A percentile compares a stretch with the other conserved stretches of the same genome.
Conservation (phyloP, 2,888 invertebrate species). For the Thecocarcelia acutangulata region DNA sequence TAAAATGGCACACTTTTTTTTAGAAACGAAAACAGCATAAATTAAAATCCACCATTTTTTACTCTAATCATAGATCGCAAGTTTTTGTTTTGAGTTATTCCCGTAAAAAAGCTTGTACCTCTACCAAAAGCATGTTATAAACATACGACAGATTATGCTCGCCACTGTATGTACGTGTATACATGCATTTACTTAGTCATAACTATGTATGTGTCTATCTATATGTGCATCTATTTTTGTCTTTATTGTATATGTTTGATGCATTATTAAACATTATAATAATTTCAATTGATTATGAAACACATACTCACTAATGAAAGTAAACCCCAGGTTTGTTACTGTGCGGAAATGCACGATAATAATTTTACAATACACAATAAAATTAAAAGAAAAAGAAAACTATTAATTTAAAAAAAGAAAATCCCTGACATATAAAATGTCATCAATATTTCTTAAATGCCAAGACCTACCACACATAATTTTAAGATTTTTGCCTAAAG, state of each 20-base stretch:
- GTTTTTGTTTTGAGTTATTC: no score
- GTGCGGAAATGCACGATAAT: constrained; percentile 56
- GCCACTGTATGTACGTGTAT: no score
- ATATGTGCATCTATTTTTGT: neutral
- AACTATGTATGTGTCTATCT: neutral
- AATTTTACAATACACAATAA: constrained; percentile 45
- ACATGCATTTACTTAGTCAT: no score
- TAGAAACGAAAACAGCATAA: no score
- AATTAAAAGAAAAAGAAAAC: no score
- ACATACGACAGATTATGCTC: no score
- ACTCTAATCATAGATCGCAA: no score
- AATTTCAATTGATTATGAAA: constrained; percentile 56
- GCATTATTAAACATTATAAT: constrained; percentile 41
- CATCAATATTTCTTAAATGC: constrained; percentile 25
- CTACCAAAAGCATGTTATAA: no score
- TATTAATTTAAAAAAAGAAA: constrained; percentile 16
- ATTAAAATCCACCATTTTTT: no score
- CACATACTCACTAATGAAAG: neutral
- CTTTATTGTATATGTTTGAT: constrained; percentile 10
- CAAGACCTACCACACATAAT: constrained; percentile 60
- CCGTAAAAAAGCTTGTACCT: no score
- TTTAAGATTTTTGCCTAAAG: constrained; percentile 20
- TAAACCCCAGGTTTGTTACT: constrained; percentile 22
- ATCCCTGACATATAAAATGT: constrained; percentile 52
- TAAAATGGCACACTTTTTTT: no score